phyloP scores from a whole-genome alignment of 2,888 invertebrate species.

The Andrena chrysosceles region DNA sequence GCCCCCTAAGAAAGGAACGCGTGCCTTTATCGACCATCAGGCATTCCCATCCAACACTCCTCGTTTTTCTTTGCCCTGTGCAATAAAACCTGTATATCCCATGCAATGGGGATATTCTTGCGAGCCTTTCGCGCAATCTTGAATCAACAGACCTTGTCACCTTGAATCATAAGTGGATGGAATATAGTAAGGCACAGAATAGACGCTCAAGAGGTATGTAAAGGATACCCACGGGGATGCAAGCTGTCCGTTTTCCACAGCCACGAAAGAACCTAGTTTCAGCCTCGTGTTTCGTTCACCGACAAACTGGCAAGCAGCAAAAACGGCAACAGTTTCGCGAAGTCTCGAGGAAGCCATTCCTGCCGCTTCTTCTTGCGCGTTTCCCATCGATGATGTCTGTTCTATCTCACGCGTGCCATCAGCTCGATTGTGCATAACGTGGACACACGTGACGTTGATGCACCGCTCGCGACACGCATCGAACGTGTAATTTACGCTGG shows the following conservation, averaged over 20 bases:
- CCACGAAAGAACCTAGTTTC: not conserved
- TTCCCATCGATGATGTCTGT: not conserved
- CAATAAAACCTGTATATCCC: not conserved
- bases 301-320: not conserved
- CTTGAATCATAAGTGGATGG: too few relatives aligned
- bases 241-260: too few relatives aligned
- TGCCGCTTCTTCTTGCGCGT: slow-evolving; percentile 8
- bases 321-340: not conserved
- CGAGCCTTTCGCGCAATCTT: too few relatives aligned
- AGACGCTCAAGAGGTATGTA: too few relatives aligned
- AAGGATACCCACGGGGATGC: too few relatives aligned
- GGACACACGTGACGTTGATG: slow-evolving; percentile 53
- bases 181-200: too few relatives aligned
- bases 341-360: not conserved
- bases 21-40: not conserved
- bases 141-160: too few relatives aligned
- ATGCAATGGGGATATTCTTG: too few relatives aligned
- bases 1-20: not conserved
- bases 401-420: slow-evolving; percentile 69
- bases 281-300: not conserved
- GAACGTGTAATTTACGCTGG: slow-evolving; percentile 58
- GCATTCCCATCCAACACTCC: not conserved
- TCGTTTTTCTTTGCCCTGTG: not conserved
- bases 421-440: slow-evolving; percentile 68
- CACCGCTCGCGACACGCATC: slow-evolving; percentile 46